Evolutionary conservation across 2,113 vertebrate genomes (phyloP).

Genomic region (Tachycineta bicolor): DNA sequence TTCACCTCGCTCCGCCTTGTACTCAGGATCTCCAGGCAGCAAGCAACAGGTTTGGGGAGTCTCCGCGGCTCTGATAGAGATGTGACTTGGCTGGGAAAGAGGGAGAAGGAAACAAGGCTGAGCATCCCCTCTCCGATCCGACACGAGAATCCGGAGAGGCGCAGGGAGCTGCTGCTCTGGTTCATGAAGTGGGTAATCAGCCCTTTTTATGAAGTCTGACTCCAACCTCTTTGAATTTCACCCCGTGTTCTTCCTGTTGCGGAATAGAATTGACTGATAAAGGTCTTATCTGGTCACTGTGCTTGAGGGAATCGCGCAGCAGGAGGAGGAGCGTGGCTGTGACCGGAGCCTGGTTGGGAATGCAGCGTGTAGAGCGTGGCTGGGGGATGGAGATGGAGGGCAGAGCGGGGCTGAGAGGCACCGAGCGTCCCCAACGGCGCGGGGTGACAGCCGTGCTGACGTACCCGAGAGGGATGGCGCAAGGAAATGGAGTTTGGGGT

Average conservation of each 20-base stretch:
- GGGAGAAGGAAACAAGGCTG: neutral
- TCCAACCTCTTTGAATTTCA: constrained; percentile 35
- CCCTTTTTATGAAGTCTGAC: constrained; percentile 42
- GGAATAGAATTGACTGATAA: neutral
- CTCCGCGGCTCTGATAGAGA: neutral
- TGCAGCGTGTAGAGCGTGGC: neutral
- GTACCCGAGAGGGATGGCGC: neutral
- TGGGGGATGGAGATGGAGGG: neutral
- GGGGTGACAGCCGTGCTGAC: neutral
- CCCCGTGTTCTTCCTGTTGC: neutral
- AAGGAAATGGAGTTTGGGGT: neutral
- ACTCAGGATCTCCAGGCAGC: neutral
- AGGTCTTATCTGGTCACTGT: constrained; percentile 10
- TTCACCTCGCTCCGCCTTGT: neutral
- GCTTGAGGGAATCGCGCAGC: neutral
- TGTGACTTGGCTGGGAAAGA: neutral
- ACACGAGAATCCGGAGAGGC: fast-evolving
- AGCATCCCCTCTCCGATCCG: neutral
- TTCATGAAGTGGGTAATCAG: constrained; percentile 31
- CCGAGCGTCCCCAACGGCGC: fast-evolving
- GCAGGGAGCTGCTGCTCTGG: neutral
- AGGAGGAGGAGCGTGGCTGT: neutral
- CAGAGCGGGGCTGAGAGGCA: neutral
- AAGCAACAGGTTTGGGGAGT: neutral
- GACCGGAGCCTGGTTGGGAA: neutral